These are phyloP conservation scores for Mesocricetus auratus DNA, from an alignment of 2,113 vertebrate genomes.

Conservation along the genomic window DNA sequence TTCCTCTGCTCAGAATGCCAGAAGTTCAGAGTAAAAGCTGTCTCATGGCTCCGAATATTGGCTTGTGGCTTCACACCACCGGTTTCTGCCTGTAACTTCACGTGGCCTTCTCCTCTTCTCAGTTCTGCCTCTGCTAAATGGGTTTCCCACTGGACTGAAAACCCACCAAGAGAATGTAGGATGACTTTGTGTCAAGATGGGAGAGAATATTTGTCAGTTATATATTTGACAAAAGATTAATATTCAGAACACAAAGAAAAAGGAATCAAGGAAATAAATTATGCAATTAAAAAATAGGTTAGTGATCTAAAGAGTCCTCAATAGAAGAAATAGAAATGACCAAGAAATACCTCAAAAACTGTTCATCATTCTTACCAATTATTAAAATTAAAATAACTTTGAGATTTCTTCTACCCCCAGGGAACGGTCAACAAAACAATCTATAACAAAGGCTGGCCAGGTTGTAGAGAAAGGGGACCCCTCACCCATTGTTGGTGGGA, in stretches of 20 bases:
- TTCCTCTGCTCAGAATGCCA: not conserved
- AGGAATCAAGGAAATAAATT: not conserved
- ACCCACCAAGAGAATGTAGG: not conserved
- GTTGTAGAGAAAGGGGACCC: not conserved
- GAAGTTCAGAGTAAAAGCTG: not conserved
- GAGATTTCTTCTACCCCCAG: not conserved
- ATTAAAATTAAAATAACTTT: not conserved
- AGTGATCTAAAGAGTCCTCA: not conserved
- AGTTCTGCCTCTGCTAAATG: not conserved
- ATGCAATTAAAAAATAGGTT: not conserved
- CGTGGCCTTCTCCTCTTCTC: not conserved
- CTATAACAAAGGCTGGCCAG: not conserved
- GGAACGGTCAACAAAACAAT: not conserved
- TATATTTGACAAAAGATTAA: not conserved
- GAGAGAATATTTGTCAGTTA: not conserved
- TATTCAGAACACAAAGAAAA: not conserved
- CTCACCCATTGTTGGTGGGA: not conserved
- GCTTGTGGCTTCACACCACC: not conserved
- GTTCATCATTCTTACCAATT: not conserved
- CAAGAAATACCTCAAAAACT: not conserved
- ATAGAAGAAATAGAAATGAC: not conserved
- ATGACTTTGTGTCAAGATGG: conserved; percentile 21
- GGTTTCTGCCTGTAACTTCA: not conserved
- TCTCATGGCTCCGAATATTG: not conserved
- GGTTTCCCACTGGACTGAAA: not conserved